Base-by-base conservation (phyloP, 2,113 vertebrate genomes). In the Hyla sarda region DNA sequence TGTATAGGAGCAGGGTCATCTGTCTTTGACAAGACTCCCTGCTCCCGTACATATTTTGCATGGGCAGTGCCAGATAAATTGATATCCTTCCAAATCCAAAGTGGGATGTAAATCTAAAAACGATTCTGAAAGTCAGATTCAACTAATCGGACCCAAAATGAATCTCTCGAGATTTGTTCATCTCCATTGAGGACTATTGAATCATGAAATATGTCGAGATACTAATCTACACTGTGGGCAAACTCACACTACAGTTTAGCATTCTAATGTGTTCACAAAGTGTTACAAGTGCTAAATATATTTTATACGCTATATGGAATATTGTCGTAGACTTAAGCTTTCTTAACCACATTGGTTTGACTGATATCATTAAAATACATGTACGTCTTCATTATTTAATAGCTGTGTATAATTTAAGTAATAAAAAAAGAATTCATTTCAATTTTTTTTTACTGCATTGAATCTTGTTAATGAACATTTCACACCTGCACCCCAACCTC, bases 401-500 rank as follows among this genome's bases (percentile, higher is more conserved):
- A n/a, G 2, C 71, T n/a, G 10, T 54, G 6, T 77, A 32, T 30
- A 1, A 75, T 48, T 75, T 25, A 32, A 52, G 28, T 50, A 30
- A 54, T 69, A 32, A 30, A 17, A n/a, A 77, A 47, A 47, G 5
- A 47, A 47, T 47, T 50, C 7, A 30, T 8, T 34, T 69, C n/a
- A 14, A 30, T 14, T 50, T 52, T 14, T 50, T 52, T 77, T 54
- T 56, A 32, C 17, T 37, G 30, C 17, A 3, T 21, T 50, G 13
- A 37, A 79, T 79, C 76, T 23, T 71, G 75, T 72, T n/a, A 54
- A 71, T 86, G 28, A 79, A 58, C 32, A 37, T 58, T 58, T 60
- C 32, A 60, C 76, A 73, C 76, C 84, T 80, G 11, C 30, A 17
- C 37, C 54, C 47, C 34, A 72, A 80, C 48, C 45, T 48, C n/a